Evolutionary conservation across 1,140 invertebrate genomes (phyloP).

Genomic region (Tetramorium simillimum): DNA sequence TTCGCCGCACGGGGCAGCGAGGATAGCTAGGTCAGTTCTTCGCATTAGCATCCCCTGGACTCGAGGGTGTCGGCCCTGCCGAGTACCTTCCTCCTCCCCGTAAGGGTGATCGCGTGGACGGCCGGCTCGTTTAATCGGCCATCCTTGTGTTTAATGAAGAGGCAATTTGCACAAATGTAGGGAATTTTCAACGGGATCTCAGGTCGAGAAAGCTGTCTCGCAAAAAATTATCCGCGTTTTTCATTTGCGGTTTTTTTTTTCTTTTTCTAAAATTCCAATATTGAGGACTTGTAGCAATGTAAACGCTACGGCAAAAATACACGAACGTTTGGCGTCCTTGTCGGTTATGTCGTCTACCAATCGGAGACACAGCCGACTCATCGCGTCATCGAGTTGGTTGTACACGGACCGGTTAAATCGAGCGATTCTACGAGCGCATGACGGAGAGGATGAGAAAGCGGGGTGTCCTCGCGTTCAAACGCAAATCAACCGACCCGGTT

Average conservation of each 20-base stretch:
- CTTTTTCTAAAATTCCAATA: background rate
- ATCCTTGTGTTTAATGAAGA: background rate
- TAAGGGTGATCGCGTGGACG: slow-evolving; percentile 11
- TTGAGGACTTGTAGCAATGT: background rate
- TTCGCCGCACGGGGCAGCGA: slow-evolving; percentile 47
- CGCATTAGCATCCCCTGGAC: slow-evolving; percentile 61
- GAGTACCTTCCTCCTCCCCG: background rate
- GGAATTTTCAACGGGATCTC: background rate
- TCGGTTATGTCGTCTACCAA: background rate
- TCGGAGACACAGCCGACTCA: background rate
- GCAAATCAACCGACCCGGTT: slow-evolving; percentile 47
- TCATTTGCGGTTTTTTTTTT: background rate
- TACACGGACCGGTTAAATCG: slow-evolving; percentile 35
- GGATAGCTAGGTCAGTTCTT: slow-evolving; percentile 71
- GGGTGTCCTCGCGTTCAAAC: slow-evolving; percentile 33
- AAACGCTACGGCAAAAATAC: background rate
- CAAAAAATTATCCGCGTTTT: background rate
- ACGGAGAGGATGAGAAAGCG: slow-evolving; percentile 17
- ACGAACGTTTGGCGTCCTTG: background rate
- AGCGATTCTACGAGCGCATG: background rate
- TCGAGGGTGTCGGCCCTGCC: slow-evolving; percentile 49
- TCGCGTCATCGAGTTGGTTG: background rate
- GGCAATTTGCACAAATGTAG: background rate
- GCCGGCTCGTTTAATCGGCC: slow-evolving; percentile 4
- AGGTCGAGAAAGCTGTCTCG: background rate